Evolutionary conservation across 2,113 vertebrate species (phyloP), one percentile per base, ranked within the genome.

Genomic region (Kryptolebias marmoratus): DNA sequence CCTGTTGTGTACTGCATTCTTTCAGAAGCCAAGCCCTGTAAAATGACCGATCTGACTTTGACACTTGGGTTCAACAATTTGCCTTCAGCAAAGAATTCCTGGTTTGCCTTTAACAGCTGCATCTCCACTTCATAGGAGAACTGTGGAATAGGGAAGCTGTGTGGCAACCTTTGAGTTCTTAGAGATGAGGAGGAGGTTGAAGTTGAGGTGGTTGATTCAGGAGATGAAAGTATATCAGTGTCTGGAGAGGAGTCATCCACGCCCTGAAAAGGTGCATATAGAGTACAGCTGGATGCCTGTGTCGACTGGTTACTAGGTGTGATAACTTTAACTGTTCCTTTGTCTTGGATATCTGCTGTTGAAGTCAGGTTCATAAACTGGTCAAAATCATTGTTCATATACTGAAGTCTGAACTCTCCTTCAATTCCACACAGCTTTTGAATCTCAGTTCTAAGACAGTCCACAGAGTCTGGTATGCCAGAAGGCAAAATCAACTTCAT

Each of bases 11-110:
- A 52, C 36, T 76, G 79, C 5, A 77, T 14, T 8, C 22, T 63
- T 79, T 81, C 75, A 58, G 71, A 61, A n/a, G 72, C 60, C 65
- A 87, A 76, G 4, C 2, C 12, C 11, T 71, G 11, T 4, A 55
- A 18, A 10, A 54, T 62, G n/a, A 30, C 22, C 12, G 49, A 75
- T 11, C 12, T 61, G 4, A 68, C 36, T 61, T 61, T 75, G 13
- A 11, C 0, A 62, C 60, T 64, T 15, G 44, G 36, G 39, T 12
- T 44, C 11, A 60, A 3, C 0, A 0, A 18, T 2, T 11, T 60
- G 36, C 58, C 58, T 44, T 12, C 1, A 10, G 8, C 31, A 18
- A 44, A 9, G 3, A 61, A 61, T 22, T n/a, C 59, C 22, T 61
- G n/a, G n/a, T 61, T 61, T 13, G 11, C 18, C 18, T 42, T 42